These are phyloP conservation scores for Cosmia pyralina DNA, from an alignment of 2,888 invertebrate genomes.

Conservation along the genomic window DNA sequence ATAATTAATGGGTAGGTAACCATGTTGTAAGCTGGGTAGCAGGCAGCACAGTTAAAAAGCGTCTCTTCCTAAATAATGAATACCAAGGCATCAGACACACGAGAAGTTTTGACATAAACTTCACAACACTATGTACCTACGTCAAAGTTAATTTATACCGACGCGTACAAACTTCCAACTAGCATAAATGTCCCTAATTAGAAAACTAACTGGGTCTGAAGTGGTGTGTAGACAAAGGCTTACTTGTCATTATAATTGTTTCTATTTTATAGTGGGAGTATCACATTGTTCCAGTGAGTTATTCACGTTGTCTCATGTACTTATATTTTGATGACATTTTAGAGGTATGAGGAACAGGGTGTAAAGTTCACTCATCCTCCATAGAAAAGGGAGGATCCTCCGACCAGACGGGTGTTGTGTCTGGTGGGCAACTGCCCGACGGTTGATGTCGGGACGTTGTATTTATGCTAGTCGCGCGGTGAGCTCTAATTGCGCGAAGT, in stretches of 20 bases:
- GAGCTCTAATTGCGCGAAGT: too few species aligned
- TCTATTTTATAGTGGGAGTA: slow-evolving; percentile 1
- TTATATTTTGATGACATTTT: background rate
- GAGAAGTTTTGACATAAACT: slow-evolving; percentile 43
- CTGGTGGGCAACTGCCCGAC: too few species aligned
- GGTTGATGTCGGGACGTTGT: too few species aligned
- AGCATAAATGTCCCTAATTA: slow-evolving; percentile 58
- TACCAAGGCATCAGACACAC: slow-evolving; percentile 10
- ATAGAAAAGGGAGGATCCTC: too few species aligned
- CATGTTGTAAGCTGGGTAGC: background rate
- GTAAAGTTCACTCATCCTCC: too few species aligned
- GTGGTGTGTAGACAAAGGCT: slow-evolving; percentile 43
- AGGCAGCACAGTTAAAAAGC: background rate
- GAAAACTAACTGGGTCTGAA: slow-evolving; percentile 39
- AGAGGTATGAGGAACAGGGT: too few species aligned
- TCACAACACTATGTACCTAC: slow-evolving; percentile 31
- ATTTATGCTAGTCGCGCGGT: too few species aligned
- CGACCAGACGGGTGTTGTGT: too few species aligned
- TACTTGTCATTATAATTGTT: slow-evolving; percentile 47
- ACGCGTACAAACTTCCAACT: slow-evolving; percentile 40
- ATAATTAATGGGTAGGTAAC: background rate
- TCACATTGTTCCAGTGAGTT: background rate
- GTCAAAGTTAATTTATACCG: slow-evolving; percentile 59
- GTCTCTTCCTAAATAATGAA: slow-evolving; percentile 19
- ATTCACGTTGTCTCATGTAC: background rate